A percentile compares a stretch with the other conserved stretches of the same genome.
Conservation (phyloP, 2,113 vertebrate species). For the Naja naja region DNA sequence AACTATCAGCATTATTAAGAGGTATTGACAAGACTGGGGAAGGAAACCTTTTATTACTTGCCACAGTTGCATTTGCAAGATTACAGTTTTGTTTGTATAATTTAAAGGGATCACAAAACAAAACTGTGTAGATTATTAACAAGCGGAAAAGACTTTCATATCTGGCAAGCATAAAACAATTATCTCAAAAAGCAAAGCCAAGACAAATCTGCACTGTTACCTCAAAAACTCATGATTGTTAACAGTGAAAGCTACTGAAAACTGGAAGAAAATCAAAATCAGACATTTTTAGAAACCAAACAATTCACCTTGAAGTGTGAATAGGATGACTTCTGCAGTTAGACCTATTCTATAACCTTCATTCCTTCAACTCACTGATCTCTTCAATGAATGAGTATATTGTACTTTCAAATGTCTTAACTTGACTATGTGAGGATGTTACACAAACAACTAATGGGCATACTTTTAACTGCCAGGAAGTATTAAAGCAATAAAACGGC, state of each 20-base stretch:
- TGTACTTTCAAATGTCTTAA: neutral
- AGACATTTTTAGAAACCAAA: neutral
- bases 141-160: neutral
- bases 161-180: neutral
- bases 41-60: neutral
- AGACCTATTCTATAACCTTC: neutral
- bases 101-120: neutral
- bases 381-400: slow-evolving; percentile 25
- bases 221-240: neutral
- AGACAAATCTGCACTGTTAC: neutral
- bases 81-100: neutral
- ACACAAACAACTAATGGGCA: neutral
- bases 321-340: slow-evolving; percentile 5
- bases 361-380: neutral
- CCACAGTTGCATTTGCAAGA: neutral
- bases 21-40: neutral
- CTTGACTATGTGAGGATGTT: neutral
- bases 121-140: neutral
- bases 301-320: slow-evolving; percentile 1
- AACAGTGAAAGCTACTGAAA: neutral
- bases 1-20: neutral
- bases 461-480: slow-evolving; percentile 12
- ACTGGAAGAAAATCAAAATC: neutral
- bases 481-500: slow-evolving; percentile 12
- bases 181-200: neutral